A percentile compares a stretch with the other conserved stretches of the same genome.
Conservation (phyloP, 2,797 vertebrate genomes). For the Scleropages formosus region DNA sequence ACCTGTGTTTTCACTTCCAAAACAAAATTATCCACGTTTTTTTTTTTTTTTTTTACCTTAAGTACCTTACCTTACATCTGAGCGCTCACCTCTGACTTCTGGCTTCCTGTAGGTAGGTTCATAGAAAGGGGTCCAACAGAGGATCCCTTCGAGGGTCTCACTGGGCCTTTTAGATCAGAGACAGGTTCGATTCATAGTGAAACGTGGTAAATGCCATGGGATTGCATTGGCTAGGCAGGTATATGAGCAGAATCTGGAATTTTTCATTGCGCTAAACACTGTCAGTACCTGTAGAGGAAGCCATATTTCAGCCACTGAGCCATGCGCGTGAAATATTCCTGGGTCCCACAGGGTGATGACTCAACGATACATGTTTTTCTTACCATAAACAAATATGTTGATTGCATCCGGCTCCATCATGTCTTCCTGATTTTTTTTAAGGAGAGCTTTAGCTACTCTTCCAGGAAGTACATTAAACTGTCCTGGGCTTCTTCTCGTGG, state of each 20-base stretch:
- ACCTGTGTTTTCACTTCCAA: conserved; percentile 32
- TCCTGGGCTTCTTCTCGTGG: conserved; percentile 22
- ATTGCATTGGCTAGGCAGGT: not conserved
- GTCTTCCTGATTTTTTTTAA: conserved; percentile 14
- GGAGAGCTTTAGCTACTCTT: conserved; percentile 22
- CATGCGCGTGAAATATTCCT: conserved; percentile 16
- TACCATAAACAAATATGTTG: conserved; percentile 33
- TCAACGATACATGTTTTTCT: conserved; percentile 33
- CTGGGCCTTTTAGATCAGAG: not conserved
- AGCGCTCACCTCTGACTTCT: conserved; percentile 30
- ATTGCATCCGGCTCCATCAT: not conserved
- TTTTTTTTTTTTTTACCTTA: conserved; percentile 13
- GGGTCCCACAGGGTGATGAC: conserved; percentile 32
- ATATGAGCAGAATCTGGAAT: not conserved
- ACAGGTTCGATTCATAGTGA: not conserved
- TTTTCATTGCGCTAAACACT: conserved; percentile 17
- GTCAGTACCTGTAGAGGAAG: conserved; percentile 32
- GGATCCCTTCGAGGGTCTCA: conserved; percentile 10
- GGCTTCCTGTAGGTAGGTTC: conserved; percentile 39
- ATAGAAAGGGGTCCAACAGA: conserved; percentile 42
- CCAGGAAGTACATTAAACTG: conserved; percentile 29
- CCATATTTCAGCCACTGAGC: conserved; percentile 35
- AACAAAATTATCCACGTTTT: conserved; percentile 25
- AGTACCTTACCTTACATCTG: conserved; percentile 16
- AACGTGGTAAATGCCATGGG: not conserved